phyloP scores from a whole-genome alignment of 2,113 vertebrate species.

The Falco punctatus region DNA sequence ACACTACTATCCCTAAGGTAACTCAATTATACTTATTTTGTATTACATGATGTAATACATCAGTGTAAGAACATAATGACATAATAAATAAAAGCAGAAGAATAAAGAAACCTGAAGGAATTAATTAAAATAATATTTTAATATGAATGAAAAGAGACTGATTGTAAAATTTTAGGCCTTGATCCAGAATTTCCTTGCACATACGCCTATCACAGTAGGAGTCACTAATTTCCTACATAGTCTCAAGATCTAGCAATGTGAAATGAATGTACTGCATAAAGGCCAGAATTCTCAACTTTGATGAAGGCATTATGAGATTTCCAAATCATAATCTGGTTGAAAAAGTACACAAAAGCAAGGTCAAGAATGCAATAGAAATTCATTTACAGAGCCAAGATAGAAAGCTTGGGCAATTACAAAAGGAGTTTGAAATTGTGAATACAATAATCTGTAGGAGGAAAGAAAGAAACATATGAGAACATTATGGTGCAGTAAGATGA shows the following conservation, averaged over 20 bases:
- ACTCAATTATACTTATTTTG: neutral
- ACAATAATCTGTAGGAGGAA: neutral
- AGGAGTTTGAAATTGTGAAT: neutral
- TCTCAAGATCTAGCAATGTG: neutral
- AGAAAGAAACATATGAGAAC: neutral
- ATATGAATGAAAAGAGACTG: neutral
- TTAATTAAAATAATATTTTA: neutral
- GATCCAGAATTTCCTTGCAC: neutral
- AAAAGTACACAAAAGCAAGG: neutral
- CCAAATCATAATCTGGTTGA: neutral
- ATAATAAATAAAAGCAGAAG: neutral
- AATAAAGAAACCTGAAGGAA: neutral
- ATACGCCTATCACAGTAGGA: neutral
- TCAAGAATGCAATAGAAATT: neutral
- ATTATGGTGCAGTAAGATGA: neutral
- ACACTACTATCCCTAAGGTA: neutral
- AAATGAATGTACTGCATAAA: neutral
- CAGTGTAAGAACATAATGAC: neutral
- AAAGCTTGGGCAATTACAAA: neutral
- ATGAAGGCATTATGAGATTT: neutral
- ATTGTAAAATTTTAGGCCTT: neutral
- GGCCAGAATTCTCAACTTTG: neutral
- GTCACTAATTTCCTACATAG: neutral
- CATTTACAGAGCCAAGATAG: neutral
- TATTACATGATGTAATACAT: neutral